phyloP scores from a whole-genome alignment of 1,140 invertebrate genomes.

The Papilio helenus region DNA sequence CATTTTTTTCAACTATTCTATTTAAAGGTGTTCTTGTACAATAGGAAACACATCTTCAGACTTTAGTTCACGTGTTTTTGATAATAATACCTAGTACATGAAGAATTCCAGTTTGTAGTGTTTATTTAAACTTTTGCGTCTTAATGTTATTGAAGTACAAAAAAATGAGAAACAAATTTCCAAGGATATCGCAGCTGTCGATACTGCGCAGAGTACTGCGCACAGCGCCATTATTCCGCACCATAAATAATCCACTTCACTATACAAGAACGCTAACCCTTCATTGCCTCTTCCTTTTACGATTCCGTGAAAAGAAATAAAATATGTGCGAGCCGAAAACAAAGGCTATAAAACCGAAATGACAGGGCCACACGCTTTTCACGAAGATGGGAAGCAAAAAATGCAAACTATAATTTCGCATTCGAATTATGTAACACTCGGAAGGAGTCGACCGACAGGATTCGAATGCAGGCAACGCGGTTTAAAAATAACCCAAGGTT shows the following conservation, averaged over 20 bases:
- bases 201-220: constrained; percentile 55
- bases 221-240: constrained; percentile 73
- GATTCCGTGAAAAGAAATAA: constrained; percentile 81
- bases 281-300: constrained; percentile 82
- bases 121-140: constrained; percentile 14
- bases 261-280: constrained; percentile 79
- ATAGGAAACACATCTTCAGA: too few species aligned
- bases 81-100: not conserved
- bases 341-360: constrained; percentile 78
- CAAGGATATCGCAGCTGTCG: constrained; percentile 66
- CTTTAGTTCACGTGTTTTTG: too few species aligned
- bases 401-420: constrained; percentile 78
- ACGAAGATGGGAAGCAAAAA: constrained; percentile 65
- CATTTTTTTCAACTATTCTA: not conserved
- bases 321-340: constrained; percentile 77
- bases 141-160: constrained; percentile 36
- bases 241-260: constrained; percentile 75
- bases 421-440: constrained; percentile 81
- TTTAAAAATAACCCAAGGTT: constrained; percentile 82
- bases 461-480: constrained; percentile 72
- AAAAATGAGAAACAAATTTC: constrained; percentile 50
- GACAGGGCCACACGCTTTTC: constrained; percentile 80
- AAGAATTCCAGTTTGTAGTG: not conserved
- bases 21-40: not conserved
- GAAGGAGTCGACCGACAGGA: constrained; percentile 75